Conservation (phyloP, 1,140 invertebrate species). For the Conopomorpha cramerella region DNA sequence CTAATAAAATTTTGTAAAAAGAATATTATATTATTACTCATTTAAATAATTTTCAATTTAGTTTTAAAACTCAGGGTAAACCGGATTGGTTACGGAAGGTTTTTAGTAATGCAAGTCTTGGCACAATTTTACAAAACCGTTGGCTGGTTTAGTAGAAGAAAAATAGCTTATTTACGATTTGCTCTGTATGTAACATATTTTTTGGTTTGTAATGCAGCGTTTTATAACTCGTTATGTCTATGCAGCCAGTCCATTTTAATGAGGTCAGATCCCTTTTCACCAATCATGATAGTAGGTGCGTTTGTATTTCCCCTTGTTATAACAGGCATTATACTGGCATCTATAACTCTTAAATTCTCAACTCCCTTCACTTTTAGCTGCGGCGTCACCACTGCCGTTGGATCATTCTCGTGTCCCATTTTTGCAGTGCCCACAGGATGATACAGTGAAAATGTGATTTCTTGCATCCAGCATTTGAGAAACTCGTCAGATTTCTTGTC, state of each 20-base stretch:
- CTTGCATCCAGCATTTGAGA: constrained; percentile 38
- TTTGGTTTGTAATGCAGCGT: too few species aligned
- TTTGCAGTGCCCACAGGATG: constrained; percentile 67
- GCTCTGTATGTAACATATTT: neutral
- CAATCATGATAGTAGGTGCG: constrained; percentile 71
- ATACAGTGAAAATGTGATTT: constrained; percentile 54
- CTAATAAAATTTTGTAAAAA: neutral
- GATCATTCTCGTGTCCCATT: constrained; percentile 65
- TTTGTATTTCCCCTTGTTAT: constrained; percentile 72
- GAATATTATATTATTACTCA: neutral
- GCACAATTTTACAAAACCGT: neutral
- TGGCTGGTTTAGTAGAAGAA: neutral
- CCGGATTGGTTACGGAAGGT: neutral
- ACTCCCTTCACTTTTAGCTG: constrained; percentile 65
- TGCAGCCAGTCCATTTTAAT: constrained; percentile 60
- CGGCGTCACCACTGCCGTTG: constrained; percentile 64
- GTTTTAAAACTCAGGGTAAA: neutral
- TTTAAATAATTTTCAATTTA: neutral
- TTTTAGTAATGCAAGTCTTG: neutral
- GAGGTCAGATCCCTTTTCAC: constrained; percentile 67
- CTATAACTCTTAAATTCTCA: constrained; percentile 64
- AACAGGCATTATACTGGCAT: constrained; percentile 73
- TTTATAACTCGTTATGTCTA: constrained; percentile 2
- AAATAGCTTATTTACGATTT: neutral
- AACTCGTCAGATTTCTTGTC: constrained; percentile 61